Conservation (phyloP, 1,140 invertebrate species). For the Procambarus virginalis region DNA sequence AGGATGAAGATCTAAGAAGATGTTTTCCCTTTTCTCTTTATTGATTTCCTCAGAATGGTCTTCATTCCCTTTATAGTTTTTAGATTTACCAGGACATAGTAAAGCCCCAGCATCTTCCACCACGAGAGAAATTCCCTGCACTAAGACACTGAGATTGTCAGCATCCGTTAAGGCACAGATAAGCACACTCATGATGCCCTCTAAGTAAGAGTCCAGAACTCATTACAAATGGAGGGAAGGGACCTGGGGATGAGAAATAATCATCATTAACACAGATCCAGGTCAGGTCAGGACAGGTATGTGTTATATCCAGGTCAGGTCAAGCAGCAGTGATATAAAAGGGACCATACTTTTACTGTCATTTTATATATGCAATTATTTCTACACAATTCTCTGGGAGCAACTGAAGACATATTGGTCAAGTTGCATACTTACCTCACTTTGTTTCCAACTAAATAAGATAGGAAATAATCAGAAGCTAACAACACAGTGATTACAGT, state of each 20-base stretch:
- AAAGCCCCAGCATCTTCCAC: constrained; percentile 14
- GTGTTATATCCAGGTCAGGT: no score
- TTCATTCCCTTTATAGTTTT: not conserved
- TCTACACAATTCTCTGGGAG: no score
- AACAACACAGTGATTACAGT: no score
- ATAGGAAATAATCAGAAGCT: no score
- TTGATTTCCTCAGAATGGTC: not conserved
- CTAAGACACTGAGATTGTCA: not conserved
- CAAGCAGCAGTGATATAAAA: no score
- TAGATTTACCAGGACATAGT: not conserved
- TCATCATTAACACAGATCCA: not conserved
- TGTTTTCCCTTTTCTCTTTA: not conserved
- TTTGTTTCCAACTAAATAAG: no score
- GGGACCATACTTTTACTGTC: no score
- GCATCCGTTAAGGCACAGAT: not conserved
- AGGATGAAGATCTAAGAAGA: not conserved
- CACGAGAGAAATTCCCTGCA: constrained; percentile 21
- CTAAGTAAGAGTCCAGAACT: constrained; percentile 2
- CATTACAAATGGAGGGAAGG: constrained; percentile 11
- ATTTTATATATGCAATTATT: no score
- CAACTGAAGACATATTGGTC: no score
- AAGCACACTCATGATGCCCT: constrained; percentile 3
- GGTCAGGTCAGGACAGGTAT: no score
- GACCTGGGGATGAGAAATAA: not conserved
- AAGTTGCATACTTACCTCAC: no score